Conservation (phyloP, 2,888 invertebrate genomes). For the Catocala nupta region DNA sequence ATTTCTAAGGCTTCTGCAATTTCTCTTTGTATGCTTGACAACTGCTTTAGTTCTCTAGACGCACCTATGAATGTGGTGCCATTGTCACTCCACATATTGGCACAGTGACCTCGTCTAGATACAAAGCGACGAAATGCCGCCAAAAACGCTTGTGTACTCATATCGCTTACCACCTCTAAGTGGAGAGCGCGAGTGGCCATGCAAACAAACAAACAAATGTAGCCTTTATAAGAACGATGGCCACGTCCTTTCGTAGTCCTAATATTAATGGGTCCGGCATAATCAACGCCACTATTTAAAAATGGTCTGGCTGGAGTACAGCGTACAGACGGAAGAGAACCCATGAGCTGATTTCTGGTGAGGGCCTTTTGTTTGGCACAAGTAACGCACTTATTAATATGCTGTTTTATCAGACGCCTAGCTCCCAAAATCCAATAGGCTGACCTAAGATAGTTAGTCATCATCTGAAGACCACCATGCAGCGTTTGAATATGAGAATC, state of each 20-base stretch:
- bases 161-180: neutral
- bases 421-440: conserved; percentile 1
- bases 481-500: neutral
- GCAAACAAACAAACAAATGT: neutral
- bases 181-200: neutral
- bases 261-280: conserved; percentile 3
- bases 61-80: neutral
- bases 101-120: conserved; percentile 1
- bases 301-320: conserved; percentile 1
- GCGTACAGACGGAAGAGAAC: neutral
- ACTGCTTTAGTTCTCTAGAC: neutral
- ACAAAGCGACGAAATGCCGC: conserved; percentile 4
- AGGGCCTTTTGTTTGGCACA: no score
- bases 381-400: neutral
- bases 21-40: neutral
- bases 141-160: neutral
- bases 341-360: no score
- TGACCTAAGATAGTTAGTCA: neutral
- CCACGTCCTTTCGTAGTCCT: neutral
- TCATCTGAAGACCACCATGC: no score
- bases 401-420: neutral
- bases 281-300: conserved; percentile 4
- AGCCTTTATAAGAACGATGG: neutral
- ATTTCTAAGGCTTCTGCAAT: no score
- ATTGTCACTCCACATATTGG: neutral